Base-by-base conservation (phyloP, 1,140 invertebrate species). In the Scaptomyza montana region DNA sequence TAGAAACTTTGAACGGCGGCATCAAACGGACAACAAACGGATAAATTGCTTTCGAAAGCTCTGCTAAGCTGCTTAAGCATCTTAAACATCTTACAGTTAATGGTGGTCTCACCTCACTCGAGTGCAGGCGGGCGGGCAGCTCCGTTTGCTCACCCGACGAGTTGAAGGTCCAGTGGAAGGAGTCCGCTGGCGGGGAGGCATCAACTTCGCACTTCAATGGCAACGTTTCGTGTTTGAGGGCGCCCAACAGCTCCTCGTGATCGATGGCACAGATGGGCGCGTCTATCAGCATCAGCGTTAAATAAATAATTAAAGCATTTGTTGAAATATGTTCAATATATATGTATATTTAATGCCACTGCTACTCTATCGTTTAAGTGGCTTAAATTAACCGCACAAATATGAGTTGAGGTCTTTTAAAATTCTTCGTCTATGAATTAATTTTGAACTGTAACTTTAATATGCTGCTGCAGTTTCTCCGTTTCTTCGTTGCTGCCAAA, bases 161-260 rank as follows among this genome's bases (percentile, higher is more conserved):
- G 93, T 97, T 97, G 93, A 97, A 97, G 46, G 96, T 97, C 97
- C 97, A 97, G 71, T 96, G 96, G 91, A 97, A 97, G 89, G 95
- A 95, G 77, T 95, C 94, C 9, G 95, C 93, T 0, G 96, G 94
- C 8, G 97, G 97, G 87, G 97, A 97, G 68, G 97, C 95, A 77
- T 97, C 96, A 63, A 98, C 96, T 77, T 96, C 95, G 90, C 97
- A 98, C 73, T 95, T 94, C 65, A 98, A 92, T 45, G 94, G 94
- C 10, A 97, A 95, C 10, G 96, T 97, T 92, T 98, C 97, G 86
- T 97, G 95, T 85, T 97, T 96, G 60, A 97, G 93, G 5, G 96
- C 97, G 2, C 97, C 97, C 62, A 96, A 95, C 5, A 97, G 93
- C 90, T 96, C 95, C 87, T 96, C 96, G 72, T 94, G 94, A 49